Evolutionary conservation across 2,113 vertebrate genomes (phyloP).

Genomic region (Rafetus swinhoei): DNA sequence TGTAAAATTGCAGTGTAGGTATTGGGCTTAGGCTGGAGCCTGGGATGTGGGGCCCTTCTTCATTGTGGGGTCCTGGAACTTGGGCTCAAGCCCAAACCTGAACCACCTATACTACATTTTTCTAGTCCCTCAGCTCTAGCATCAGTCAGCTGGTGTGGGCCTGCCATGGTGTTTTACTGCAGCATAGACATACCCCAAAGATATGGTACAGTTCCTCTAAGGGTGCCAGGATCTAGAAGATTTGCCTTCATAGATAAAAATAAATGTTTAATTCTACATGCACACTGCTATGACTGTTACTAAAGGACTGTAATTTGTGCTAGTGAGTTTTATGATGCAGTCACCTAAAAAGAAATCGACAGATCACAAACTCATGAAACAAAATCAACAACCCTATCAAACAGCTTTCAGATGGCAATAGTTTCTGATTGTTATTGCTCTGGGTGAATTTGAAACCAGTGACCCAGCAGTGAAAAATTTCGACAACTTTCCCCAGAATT

Average conservation of each 20-base stretch:
- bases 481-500: not conserved
- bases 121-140: not conserved
- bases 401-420: not conserved
- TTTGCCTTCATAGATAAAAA: fast-evolving
- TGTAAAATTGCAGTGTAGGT: not conserved
- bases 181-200: not conserved
- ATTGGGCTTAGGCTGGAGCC: not conserved
- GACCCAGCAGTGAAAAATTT: not conserved
- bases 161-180: not conserved
- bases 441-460: not conserved
- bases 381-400: not conserved
- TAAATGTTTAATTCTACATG: not conserved
- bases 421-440: not conserved
- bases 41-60: not conserved
- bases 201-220: not conserved
- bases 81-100: not conserved
- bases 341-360: not conserved
- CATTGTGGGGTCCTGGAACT: not conserved
- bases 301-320: not conserved
- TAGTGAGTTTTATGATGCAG: not conserved
- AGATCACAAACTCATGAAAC: not conserved
- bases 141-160: not conserved
- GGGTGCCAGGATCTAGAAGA: not conserved
- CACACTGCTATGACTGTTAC: not conserved
- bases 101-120: not conserved